Conservation (phyloP, 2,797 vertebrate species). For the Helarctos malayanus region DNA sequence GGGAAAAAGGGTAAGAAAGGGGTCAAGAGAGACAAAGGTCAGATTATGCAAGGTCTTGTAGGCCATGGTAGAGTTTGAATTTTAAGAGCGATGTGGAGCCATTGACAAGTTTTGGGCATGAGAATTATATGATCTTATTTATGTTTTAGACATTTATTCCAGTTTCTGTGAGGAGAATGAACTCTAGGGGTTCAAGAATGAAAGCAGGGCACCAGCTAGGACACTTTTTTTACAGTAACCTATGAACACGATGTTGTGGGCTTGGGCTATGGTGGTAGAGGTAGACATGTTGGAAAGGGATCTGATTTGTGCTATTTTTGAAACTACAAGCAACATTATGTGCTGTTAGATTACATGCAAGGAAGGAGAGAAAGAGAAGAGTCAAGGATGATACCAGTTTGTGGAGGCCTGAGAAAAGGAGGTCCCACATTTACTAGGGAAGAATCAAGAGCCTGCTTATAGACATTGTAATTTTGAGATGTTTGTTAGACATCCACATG, state of each 20-base stretch:
- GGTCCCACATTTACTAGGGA: not conserved
- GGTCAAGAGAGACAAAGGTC: not conserved
- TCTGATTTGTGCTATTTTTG: not conserved
- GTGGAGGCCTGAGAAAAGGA: not conserved
- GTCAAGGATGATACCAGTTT: not conserved
- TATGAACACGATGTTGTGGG: not conserved
- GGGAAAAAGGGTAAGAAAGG: not conserved
- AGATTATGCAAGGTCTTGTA: not conserved
- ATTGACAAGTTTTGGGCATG: not conserved
- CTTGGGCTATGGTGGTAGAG: not conserved
- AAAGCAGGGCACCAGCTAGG: not conserved
- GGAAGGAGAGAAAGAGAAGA: not conserved
- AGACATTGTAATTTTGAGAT: not conserved
- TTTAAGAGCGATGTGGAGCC: not conserved
- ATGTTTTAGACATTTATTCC: not conserved
- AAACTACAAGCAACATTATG: not conserved
- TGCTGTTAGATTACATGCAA: not conserved
- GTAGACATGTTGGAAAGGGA: not conserved
- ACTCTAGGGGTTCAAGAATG: not conserved
- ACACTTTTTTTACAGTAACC: not conserved
- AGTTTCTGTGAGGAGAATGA: not conserved
- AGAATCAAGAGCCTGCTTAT: slow-evolving; percentile 6
- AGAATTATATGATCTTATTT: not conserved
- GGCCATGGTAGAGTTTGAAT: not conserved
- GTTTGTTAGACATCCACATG: not conserved